phyloP scores from a whole-genome alignment of 2,797 vertebrate genomes.

The Phyllotis vaccarum region DNA sequence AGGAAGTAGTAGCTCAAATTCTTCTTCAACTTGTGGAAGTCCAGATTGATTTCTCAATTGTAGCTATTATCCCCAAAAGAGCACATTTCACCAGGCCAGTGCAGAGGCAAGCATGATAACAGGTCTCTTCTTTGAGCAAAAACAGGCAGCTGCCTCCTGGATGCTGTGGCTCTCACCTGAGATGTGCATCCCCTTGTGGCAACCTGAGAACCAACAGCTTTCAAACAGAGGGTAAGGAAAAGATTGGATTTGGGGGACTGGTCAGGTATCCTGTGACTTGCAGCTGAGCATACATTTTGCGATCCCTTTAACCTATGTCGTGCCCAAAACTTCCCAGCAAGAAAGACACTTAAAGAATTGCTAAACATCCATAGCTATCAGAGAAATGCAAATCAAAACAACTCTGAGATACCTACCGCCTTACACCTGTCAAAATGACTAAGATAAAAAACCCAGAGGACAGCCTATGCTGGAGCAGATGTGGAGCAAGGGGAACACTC shows the following conservation, averaged over 20 bases:
- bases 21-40: conserved; percentile 29
- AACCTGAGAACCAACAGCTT: background rate
- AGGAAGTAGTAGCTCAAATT: conserved; percentile 48
- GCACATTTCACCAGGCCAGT: conserved; percentile 10
- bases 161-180: background rate
- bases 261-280: conserved; percentile 19
- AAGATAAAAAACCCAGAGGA: no score
- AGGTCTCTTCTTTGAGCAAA: background rate
- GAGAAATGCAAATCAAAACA: no score
- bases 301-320: background rate
- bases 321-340: background rate
- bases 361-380: no score
- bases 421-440: no score
- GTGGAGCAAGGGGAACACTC: no score
- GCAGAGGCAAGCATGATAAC: conserved; percentile 27
- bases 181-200: background rate
- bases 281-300: background rate
- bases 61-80: conserved; percentile 48
- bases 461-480: no score
- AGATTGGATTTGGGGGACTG: background rate
- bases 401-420: no score
- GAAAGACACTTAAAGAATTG: no score
- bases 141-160: background rate
- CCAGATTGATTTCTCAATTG: conserved; percentile 54
- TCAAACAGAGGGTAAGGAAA: background rate